Percentiles rank a stretch among this genome's conserved stretches.
phyloP scores from a whole-genome alignment of 2,888 invertebrate species.

The Catocala sponsa region DNA sequence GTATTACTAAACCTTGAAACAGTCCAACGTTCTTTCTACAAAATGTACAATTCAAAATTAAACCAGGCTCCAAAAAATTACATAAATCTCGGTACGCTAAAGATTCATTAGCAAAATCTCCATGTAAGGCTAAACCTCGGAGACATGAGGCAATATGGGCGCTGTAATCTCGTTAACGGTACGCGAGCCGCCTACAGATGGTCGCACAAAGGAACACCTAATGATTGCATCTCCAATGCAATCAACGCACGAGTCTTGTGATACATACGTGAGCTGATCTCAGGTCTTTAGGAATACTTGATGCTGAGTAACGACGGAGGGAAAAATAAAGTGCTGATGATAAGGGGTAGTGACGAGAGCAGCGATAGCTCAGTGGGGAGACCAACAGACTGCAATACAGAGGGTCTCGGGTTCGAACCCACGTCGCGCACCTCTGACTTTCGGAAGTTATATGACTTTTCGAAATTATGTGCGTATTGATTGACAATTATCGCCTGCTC shows the following conservation, averaged over 20 bases:
- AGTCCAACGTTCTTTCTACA: no score
- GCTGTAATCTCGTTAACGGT: constrained; percentile 41
- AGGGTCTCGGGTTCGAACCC: no score
- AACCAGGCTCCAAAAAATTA: no score
- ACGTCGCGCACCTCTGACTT: no score
- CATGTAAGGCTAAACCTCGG: constrained; percentile 3
- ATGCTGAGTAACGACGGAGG: neutral
- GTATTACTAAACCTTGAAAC: no score
- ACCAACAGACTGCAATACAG: no score
- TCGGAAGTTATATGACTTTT: no score
- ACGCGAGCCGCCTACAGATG: constrained; percentile 25
- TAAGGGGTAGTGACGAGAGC: no score
- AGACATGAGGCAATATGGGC: constrained; percentile 10
- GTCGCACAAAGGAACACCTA: constrained; percentile 46
- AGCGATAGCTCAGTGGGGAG: no score
- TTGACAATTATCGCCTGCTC: no score
- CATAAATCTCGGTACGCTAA: neutral
- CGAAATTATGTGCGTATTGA: no score
- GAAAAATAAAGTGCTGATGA: neutral
- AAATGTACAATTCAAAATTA: no score
- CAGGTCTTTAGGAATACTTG: constrained; percentile 9
- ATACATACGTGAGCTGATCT: constrained; percentile 20
- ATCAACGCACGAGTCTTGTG: constrained; percentile 36
- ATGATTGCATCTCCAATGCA: constrained; percentile 48
- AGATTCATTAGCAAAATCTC: constrained; percentile 1